A percentile compares a stretch with the other conserved stretches of the same genome.
phyloP scores from a whole-genome alignment of 37 sponge, comb jelly and placozoan species.

The Halichondria panicea region DNA sequence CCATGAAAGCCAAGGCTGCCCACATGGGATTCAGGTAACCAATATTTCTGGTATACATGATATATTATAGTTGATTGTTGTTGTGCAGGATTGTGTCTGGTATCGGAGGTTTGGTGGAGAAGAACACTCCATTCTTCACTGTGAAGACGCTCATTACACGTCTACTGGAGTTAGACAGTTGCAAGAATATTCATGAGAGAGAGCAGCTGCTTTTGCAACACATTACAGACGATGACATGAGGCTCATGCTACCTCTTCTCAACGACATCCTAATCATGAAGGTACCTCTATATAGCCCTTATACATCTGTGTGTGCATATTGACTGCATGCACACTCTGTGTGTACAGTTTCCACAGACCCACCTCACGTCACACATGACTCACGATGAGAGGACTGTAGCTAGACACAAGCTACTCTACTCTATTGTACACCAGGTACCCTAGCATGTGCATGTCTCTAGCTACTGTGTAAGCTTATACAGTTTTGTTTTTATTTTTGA shows the following conservation, averaged over 20 bases:
- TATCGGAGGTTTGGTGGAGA: constrained; percentile 72
- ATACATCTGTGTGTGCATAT: neutral
- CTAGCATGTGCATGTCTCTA: neutral
- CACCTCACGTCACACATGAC: constrained; percentile 43
- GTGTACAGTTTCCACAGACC: constrained; percentile 70
- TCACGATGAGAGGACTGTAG: constrained; percentile 24
- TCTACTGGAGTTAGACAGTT: constrained; percentile 72
- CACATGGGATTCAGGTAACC: constrained; percentile 61
- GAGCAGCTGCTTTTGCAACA: constrained; percentile 69
- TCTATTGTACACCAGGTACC: constrained; percentile 72
- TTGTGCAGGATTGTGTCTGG: constrained; percentile 77
- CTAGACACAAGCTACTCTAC: constrained; percentile 65
- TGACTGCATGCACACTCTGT: neutral
- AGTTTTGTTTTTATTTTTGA: neutral
- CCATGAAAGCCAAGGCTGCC: constrained; percentile 72
- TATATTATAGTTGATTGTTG: neutral
- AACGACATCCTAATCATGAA: constrained; percentile 79
- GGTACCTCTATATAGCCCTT: constrained; percentile 11
- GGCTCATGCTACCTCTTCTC: constrained; percentile 65
- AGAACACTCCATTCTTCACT: constrained; percentile 82
- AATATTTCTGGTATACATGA: neutral
- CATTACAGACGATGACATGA: constrained; percentile 52
- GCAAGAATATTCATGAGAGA: constrained; percentile 63
- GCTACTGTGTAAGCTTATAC: neutral
- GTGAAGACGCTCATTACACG: constrained; percentile 80